Percentiles rank a stretch among this genome's conserved stretches.
phyloP scores from a whole-genome alignment of 2,113 vertebrate species.

The Gallinago media region DNA sequence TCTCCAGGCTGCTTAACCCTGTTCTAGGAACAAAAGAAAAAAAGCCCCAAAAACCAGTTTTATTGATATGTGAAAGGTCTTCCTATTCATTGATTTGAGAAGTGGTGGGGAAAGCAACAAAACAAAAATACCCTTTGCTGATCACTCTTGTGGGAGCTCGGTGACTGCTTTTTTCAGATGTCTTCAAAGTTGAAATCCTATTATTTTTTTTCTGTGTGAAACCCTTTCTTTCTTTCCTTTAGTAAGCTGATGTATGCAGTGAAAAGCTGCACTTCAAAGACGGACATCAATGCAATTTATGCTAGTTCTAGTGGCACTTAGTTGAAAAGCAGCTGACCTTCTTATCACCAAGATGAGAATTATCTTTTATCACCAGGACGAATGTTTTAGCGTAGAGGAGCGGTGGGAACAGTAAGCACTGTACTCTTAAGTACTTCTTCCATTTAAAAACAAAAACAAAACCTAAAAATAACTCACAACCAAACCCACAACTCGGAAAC shows the following conservation, averaged over 20 bases:
- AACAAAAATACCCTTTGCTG: neutral
- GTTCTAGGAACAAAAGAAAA: neutral
- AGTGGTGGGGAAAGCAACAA: neutral
- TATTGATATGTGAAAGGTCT: neutral
- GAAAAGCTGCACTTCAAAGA: neutral
- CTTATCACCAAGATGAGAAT: conserved; percentile 10
- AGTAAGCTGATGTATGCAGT: neutral
- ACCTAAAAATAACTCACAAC: neutral
- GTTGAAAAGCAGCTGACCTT: conserved; percentile 50
- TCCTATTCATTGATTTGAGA: neutral
- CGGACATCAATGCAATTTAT: conserved; percentile 26
- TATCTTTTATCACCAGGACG: neutral
- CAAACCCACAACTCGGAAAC: neutral
- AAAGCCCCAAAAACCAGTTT: neutral
- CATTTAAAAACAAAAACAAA: neutral
- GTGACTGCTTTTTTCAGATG: conserved; percentile 7
- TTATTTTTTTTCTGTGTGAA: neutral
- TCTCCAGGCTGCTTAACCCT: neutral
- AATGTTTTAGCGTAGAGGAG: neutral
- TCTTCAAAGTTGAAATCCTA: neutral
- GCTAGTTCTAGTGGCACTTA: conserved; percentile 18
- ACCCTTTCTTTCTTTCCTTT: neutral
- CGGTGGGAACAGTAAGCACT: neutral
- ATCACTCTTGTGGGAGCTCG: neutral
- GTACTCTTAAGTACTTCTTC: neutral